Conservation (phyloP, 2,113 vertebrate species). For the Cichladusa arquata region DNA sequence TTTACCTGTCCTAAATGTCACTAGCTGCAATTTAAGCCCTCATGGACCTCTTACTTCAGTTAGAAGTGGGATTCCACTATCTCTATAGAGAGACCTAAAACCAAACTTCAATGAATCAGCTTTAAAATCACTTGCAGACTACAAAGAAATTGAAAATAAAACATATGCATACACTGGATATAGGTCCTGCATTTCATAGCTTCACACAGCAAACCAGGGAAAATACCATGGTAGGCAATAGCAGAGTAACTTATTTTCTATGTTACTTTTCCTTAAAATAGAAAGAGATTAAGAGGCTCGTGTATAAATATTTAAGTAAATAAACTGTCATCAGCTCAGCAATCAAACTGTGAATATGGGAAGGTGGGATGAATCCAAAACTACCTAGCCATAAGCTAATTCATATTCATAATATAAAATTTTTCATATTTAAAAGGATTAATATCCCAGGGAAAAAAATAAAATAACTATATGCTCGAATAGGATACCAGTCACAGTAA, state of each 20-base stretch:
- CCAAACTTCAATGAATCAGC: not conserved
- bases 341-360: constrained; percentile 14
- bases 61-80: not conserved
- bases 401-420: constrained; percentile 11
- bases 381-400: not conserved
- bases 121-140: not conserved
- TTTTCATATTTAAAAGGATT: not conserved
- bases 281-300: not conserved
- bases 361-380: not conserved
- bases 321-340: not conserved
- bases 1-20: not conserved
- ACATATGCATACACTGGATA: not conserved
- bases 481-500: not conserved
- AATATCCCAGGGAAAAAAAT: not conserved
- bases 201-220: not conserved
- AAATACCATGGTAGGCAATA: not conserved
- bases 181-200: not conserved
- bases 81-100: not conserved
- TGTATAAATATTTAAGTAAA: not conserved
- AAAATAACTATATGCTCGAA: not conserved
- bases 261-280: not conserved
- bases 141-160: not conserved
- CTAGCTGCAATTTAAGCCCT: not conserved
- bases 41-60: not conserved
- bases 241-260: not conserved